A percentile compares a stretch with the other conserved stretches of the same genome.
Evolutionary conservation across 1,140 invertebrate genomes (phyloP).

Genomic region (Pseudomyrmex gracilis): DNA sequence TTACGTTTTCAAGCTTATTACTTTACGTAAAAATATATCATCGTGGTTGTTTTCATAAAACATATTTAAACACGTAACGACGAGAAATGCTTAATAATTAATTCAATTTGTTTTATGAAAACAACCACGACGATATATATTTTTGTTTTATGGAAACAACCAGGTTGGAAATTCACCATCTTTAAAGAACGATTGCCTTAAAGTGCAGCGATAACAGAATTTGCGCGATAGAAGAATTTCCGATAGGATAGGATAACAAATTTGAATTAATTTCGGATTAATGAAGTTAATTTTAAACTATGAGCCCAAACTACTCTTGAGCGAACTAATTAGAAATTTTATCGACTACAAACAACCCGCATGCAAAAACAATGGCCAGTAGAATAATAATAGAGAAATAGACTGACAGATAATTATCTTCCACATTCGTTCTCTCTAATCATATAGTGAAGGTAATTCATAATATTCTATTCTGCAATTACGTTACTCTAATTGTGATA

Average conservation of each 20-base stretch:
- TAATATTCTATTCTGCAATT: no score
- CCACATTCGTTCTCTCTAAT: no score
- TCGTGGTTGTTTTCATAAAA: slow-evolving; percentile 45
- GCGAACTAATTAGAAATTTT: background rate
- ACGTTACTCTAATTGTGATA: background rate
- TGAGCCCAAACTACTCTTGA: background rate
- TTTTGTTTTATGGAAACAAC: no score
- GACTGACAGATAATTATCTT: no score
- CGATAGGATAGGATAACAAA: slow-evolving; percentile 29
- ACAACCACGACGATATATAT: slow-evolving; percentile 19
- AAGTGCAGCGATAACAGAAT: slow-evolving; percentile 52
- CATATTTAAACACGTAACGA: no score
- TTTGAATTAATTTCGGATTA: slow-evolving; percentile 27
- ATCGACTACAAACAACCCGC: background rate
- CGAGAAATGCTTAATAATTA: no score
- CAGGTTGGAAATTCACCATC: slow-evolving; percentile 49
- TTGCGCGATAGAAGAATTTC: slow-evolving; percentile 24
- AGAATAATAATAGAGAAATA: background rate
- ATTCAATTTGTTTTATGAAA: slow-evolving; percentile 49
- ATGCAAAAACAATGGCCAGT: background rate
- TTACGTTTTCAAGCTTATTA: slow-evolving; percentile 16
- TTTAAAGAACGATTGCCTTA: slow-evolving; percentile 49
- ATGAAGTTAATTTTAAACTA: slow-evolving; percentile 18
- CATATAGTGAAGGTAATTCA: no score
- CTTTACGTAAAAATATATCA: slow-evolving; percentile 4